Evolutionary conservation across 1,140 invertebrate species (phyloP).

Genomic region (Drosophila bipectinata): DNA sequence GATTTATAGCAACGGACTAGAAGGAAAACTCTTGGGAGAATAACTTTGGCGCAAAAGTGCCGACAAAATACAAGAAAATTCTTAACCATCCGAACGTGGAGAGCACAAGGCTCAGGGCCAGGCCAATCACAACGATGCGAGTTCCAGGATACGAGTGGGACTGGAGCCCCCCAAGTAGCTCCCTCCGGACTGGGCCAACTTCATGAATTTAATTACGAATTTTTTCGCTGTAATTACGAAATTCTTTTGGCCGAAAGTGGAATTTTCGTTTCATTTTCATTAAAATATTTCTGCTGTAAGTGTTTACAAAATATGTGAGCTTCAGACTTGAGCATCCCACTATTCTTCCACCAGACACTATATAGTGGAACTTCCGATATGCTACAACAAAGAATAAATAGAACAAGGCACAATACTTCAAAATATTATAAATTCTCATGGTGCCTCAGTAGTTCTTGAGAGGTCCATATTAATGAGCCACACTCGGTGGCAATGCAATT

Average conservation of each 20-base stretch:
- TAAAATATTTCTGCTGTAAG: constrained; percentile 76
- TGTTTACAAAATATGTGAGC: constrained; percentile 70
- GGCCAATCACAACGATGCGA: constrained; percentile 43
- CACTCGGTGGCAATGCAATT: constrained; percentile 51
- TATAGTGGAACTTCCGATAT: not conserved
- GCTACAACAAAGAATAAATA: not conserved
- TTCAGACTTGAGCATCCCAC: constrained; percentile 9
- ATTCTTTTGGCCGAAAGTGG: constrained; percentile 79
- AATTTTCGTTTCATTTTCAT: constrained; percentile 82
- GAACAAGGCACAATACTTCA: not conserved
- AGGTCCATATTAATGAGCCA: constrained; percentile 27
- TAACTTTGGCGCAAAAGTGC: constrained; percentile 81
- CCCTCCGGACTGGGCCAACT: constrained; percentile 62
- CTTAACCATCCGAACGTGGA: constrained; percentile 74
- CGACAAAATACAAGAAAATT: constrained; percentile 79
- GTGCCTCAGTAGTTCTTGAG: not conserved
- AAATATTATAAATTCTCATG: too few species aligned
- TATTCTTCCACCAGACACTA: not conserved
- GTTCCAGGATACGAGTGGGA: constrained; percentile 3
- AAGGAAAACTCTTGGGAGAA: constrained; percentile 71
- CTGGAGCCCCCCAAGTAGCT: constrained; percentile 42
- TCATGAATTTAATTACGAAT: constrained; percentile 82
- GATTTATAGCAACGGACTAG: constrained; percentile 67
- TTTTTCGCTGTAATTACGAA: constrained; percentile 81
- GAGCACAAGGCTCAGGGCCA: constrained; percentile 29